Evolutionary conservation across 2,888 invertebrate species (phyloP), one percentile per base, ranked within the genome.

Genomic region (Danaus chrysippus): DNA sequence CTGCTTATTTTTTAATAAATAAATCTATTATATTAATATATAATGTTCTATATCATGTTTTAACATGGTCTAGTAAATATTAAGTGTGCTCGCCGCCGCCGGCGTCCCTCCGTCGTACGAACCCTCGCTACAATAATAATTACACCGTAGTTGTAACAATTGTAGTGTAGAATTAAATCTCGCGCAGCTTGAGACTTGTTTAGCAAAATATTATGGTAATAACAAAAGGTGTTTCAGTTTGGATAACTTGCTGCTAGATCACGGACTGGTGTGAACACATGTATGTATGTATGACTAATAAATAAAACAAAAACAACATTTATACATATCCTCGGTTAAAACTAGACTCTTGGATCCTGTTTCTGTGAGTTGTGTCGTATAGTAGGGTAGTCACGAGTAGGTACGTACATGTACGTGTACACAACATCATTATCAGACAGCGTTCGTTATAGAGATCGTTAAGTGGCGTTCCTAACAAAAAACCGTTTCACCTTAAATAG

Each of bases 121-220:
- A 42, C 64, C 68, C 64, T 58, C 42, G 49, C 57, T 55, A 63
- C 66, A 71, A 68, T 68, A 72, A 68, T 66, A 69, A 64, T 68
- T 63, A 65, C 62, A 34, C 23, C 8, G 43, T 62, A 23, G 43
- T 61, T 49, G 59, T 54, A 49, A 56, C 66, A 58, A 71, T 72
- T 72, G 70, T 72, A 52, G 65, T 60, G 57, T 58, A 64, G 62
- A 66, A 61, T 64, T 61, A 46, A 68, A 69, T 64, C 61, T 62
- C 58, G 57, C 65, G 11, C 74, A 70, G 73, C 74, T 64, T 69
- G 74, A 70, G 61, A 52, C 62, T 68, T 73, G 74, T 72, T 73
- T 70, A 64, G 54, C 58, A 60, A 68, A 72, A 70, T 65, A 71
- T 66, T 70, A 63, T 67, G 61, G 53, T 55, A 60, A 59, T 17